phyloP scores from a whole-genome alignment of 2,797 vertebrate species.

The Channa striata region DNA sequence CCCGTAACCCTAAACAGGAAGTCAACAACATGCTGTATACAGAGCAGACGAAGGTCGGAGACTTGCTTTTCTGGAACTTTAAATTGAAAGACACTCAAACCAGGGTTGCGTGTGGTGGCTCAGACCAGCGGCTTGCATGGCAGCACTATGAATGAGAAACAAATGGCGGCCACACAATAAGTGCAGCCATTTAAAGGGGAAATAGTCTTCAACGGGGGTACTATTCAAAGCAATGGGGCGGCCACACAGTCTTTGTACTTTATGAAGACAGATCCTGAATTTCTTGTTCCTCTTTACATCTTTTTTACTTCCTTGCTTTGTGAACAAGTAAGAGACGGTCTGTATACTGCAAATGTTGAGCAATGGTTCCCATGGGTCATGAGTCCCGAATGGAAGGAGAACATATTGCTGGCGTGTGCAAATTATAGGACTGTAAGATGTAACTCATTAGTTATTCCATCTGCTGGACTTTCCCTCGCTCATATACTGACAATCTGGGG shows the following conservation, averaged over 20 bases:
- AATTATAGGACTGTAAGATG: not conserved
- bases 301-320: constrained; percentile 7
- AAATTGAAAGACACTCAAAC: no score
- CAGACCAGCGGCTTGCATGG: no score
- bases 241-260: not conserved
- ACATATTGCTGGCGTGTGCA: not conserved
- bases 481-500: constrained; percentile 8
- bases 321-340: not conserved
- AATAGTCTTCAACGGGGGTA: no score
- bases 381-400: not conserved
- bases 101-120: no score
- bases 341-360: not conserved
- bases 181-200: no score
- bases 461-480: not conserved
- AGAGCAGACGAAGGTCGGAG: no score
- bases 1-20: no score
- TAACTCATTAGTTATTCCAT: constrained; percentile 34
- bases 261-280: not conserved
- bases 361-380: not conserved
- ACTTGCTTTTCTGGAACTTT: no score
- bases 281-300: not conserved
- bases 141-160: no score
- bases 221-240: not conserved
- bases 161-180: no score
- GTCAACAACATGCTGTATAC: no score